Percentiles rank a stretch among this genome's conserved stretches.
Evolutionary conservation across 2,113 vertebrate species (phyloP).

Genomic region (Dipodomys stephensi): DNA sequence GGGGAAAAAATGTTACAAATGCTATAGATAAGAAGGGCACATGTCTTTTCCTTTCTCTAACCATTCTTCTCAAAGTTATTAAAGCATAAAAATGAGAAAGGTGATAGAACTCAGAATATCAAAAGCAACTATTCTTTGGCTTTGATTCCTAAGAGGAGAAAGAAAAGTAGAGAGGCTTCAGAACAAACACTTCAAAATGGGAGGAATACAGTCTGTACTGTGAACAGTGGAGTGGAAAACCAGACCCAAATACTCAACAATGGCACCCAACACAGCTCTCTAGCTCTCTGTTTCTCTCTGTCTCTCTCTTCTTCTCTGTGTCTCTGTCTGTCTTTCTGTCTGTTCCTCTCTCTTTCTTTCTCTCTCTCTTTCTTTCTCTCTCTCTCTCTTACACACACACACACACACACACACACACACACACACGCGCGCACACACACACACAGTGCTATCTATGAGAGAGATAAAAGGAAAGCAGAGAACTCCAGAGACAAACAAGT

Average conservation of each 20-base stretch:
- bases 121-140: neutral
- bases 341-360: too few relatives aligned
- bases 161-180: neutral
- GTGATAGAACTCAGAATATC: rapidly evolving
- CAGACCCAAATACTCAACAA: neutral
- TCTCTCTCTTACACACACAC: too few relatives aligned
- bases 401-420: neutral
- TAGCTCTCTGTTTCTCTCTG: too few relatives aligned
- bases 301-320: too few relatives aligned
- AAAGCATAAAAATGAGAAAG: neutral
- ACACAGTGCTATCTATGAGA: neutral
- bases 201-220: neutral
- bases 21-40: neutral
- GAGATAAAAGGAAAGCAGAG: neutral
- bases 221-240: neutral
- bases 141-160: neutral
- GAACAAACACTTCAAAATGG: neutral
- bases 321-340: too few relatives aligned
- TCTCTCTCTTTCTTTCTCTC: too few relatives aligned
- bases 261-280: too few relatives aligned
- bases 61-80: neutral
- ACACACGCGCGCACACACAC: neutral
- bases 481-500: neutral
- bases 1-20: neutral
- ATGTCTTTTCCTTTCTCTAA: neutral